Evolutionary conservation across 2,797 vertebrate genomes (phyloP).

Genomic region (Hapalemur alaotrensis): DNA sequence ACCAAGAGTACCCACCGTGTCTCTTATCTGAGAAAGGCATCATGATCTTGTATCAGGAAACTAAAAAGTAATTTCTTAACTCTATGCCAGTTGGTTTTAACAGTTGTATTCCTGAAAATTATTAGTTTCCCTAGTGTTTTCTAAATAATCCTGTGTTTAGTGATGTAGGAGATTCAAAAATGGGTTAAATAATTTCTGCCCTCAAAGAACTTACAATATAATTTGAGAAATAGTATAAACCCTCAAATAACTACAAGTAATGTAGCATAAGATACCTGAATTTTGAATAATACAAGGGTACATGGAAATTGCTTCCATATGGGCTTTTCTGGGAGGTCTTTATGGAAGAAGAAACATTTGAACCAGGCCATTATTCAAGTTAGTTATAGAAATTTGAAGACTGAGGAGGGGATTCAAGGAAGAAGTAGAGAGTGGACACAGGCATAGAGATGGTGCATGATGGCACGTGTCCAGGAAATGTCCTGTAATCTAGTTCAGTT

Average conservation of each 20-base stretch:
- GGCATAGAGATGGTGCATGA: not conserved
- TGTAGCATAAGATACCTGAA: constrained; percentile 5
- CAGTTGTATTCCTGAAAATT: constrained; percentile 3
- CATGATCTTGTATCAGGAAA: not conserved
- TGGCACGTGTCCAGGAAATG: not conserved
- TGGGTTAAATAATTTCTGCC: not conserved
- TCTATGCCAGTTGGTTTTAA: not conserved
- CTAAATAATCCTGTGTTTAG: not conserved
- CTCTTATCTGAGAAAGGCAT: not conserved
- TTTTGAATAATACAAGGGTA: constrained; percentile 25
- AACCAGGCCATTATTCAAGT: not conserved
- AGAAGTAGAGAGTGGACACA: not conserved
- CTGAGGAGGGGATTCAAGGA: not conserved
- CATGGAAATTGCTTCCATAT: constrained; percentile 45
- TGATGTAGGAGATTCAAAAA: not conserved
- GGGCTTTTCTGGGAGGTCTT: constrained; percentile 4
- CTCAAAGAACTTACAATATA: constrained; percentile 11
- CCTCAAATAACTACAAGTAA: not conserved
- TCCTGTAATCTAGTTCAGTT: not conserved
- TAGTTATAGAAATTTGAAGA: constrained; percentile 29
- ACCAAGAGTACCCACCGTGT: not conserved
- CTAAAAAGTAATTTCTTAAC: not conserved
- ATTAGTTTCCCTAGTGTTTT: not conserved
- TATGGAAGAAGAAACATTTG: not conserved
- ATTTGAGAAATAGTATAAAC: not conserved